Base-by-base conservation (phyloP, 1,140 invertebrate genomes). In the Drosophila pseudoobscura region DNA sequence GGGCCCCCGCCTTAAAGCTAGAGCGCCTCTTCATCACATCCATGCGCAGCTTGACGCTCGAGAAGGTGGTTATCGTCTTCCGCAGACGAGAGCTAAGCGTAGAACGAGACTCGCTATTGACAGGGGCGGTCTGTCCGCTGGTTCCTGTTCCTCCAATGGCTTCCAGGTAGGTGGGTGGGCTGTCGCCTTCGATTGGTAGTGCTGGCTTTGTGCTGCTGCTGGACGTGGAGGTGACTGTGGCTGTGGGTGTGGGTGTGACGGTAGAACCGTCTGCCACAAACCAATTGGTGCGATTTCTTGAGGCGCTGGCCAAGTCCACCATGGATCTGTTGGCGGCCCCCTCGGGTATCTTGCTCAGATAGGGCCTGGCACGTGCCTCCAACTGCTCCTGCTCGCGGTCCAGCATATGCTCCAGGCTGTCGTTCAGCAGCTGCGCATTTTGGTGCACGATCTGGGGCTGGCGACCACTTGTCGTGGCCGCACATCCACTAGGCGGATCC, bases 111-210 rank as follows among this genome's bases (percentile, higher is more conserved):
- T 85, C 83, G 20, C 24, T 57, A 52, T 31, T 58, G 49, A 49
- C 22, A 15, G 6, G 17, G 6, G 8, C 9, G n/a, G 9, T 69
- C 54, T n/a, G 51, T 45, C 22, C 13, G 29, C 52, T 31, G 9
- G 51, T 53, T 2, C 20, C 39, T 1, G n/a, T 13, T 1, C 63
- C 64, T 0, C 83, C 80, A 17, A 90, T 85, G 39, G 90, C 90
- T 24, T 91, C 90, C 49, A 91, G 50, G 29, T 91, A 91, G 2
- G 87, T 91, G 22, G 90, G 90, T 52, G 87, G 90, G 53, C 90
- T 82, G 47, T 91, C 89, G 2, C 89, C 89, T 24, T 91, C 90
- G 6, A 79, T 79, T 17, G 66, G 51, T 7, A 57, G 4, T 15
- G 64, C 53, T 11, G 61, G 2, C 51, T 90, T 88, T 22, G 59